phyloP scores from a whole-genome alignment of 2,113 vertebrate species.

The Eolophus roseicapilla region DNA sequence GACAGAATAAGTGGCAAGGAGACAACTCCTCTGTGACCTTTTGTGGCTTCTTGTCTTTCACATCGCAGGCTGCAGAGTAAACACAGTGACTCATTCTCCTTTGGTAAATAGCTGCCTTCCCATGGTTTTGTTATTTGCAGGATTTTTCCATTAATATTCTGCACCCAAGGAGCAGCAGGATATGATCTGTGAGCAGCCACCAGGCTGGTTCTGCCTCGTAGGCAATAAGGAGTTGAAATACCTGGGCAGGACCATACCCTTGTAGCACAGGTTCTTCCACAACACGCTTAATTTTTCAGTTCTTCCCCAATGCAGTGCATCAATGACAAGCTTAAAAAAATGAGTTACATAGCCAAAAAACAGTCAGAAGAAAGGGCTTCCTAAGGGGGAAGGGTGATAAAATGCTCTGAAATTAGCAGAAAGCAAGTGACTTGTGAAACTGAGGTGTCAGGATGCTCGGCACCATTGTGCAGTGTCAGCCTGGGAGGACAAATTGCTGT shows the following conservation, averaged over 20 bases:
- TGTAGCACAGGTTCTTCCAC: background rate
- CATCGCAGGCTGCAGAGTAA: background rate
- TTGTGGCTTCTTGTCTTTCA: slow-evolving; percentile 6
- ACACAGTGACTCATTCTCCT: background rate
- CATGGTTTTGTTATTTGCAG: background rate
- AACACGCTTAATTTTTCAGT: accelerated
- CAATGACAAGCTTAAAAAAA: background rate
- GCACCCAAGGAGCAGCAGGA: background rate
- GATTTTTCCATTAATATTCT: background rate
- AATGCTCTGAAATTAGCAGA: background rate
- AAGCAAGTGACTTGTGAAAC: background rate
- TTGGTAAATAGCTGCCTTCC: background rate
- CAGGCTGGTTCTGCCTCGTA: background rate
- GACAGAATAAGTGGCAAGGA: background rate
- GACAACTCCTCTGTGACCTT: background rate
- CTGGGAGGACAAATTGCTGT: background rate
- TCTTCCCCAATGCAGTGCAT: background rate
- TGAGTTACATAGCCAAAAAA: accelerated
- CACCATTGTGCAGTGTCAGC: accelerated
- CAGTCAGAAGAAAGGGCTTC: background rate
- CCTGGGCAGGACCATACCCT: background rate
- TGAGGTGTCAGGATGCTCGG: background rate
- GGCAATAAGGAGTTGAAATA: background rate
- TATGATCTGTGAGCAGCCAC: background rate
- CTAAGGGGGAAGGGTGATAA: background rate